Evolutionary conservation across 1,140 invertebrate species (phyloP).

Genomic region (Aphidius ervi): DNA sequence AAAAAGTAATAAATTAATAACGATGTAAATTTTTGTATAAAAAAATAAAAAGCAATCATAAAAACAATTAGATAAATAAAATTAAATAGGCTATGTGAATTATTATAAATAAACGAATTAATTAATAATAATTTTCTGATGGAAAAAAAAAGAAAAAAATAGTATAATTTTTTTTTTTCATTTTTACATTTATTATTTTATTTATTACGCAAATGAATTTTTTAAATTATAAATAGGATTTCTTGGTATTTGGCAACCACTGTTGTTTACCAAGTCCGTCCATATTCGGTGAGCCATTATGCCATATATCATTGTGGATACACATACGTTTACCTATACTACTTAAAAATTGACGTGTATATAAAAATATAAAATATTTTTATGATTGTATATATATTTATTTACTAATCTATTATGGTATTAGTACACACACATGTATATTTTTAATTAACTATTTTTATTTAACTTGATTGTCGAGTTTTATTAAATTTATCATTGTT

Average conservation of each 20-base stretch:
- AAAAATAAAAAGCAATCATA: no score
- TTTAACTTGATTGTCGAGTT: neutral
- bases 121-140: no score
- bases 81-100: no score
- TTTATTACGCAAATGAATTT: slow-evolving; percentile 45
- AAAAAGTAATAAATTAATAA: no score
- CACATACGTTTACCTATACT: neutral
- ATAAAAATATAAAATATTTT: neutral
- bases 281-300: slow-evolving; percentile 36
- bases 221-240: slow-evolving; percentile 44
- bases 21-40: no score
- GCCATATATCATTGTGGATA: slow-evolving; percentile 15
- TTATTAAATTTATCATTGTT: neutral
- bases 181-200: neutral
- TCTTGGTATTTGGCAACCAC: slow-evolving; percentile 47
- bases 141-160: neutral
- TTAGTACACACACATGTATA: neutral
- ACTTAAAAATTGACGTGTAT: neutral
- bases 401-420: no score
- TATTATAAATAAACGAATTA: no score
- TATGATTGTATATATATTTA: no score
- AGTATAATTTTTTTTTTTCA: slow-evolving; percentile 1
- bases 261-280: slow-evolving; percentile 46
- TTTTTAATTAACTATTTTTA: neutral
- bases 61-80: no score